Evolutionary conservation across 2,888 invertebrate genomes (phyloP), one percentile per base, ranked within the genome.

Genomic region (Drosophila meridiana): DNA sequence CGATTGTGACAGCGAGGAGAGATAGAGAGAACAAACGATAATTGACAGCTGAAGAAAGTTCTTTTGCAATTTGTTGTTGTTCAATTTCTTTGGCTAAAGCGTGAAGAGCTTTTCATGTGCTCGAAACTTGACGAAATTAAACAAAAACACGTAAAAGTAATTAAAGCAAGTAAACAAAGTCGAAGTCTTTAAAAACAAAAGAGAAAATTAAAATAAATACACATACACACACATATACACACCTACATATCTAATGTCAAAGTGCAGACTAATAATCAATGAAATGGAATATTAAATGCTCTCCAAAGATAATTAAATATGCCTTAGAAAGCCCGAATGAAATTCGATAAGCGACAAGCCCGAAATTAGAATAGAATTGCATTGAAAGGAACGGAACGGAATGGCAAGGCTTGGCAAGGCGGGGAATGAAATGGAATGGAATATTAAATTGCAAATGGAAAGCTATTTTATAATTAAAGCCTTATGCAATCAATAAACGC

Each of bases 401-500:
- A 20, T 20, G 7, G 34, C 20, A 20, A 20, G 20, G 20, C 20
- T 20, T 3, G 42, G 0, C 20, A 42, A 20, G 26, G 13, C 28
- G 7, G 13, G 28, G 26, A 13, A 28, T 6, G 26, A 1, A 9
- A 13, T 45, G 13, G 45, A 36, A 30, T 30, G 7, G 38, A 38
- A 20, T 38, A 48, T 48, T 38, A 28, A 38, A 59, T 30, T n/a
- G 20, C 43, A 34, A 59, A 40, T 48, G 4, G 4, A 60, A 40
- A 48, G 36, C 38, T 30, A 38, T 30, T 59, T 32, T 34, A 32
- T 42, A 43, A 61, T 53, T 53, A 30, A 50, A 60, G 26, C 3
- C 60, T 53, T 32, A 67, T 64, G 36, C n/a, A 38, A 60, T 60
- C 55, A 34, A 66, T 48, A 6, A 32, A 36, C 45, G 60, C 38